Evolutionary conservation across 2,113 vertebrate genomes (phyloP).

Genomic region (Uria lomvia): DNA sequence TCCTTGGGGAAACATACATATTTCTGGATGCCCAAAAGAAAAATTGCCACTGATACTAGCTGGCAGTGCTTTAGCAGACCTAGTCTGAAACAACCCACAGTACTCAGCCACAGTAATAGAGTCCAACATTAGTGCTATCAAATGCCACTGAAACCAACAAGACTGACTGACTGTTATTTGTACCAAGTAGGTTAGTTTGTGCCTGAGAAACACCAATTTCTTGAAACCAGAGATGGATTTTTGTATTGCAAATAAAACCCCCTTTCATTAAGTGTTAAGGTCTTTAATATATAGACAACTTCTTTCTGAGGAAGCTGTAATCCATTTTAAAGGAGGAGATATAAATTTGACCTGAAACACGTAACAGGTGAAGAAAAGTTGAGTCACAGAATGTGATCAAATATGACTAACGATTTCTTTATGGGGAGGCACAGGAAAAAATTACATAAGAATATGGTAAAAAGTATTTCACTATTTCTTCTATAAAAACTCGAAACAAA

Average conservation of each 20-base stretch:
- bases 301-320: too few species aligned
- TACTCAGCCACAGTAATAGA: neutral
- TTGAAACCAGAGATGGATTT: too few species aligned
- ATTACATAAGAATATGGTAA: neutral
- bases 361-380: neutral
- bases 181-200: too few species aligned
- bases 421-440: neutral
- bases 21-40: constrained; percentile 1
- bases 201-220: too few species aligned
- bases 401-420: neutral
- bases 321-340: too few species aligned
- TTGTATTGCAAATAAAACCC: too few species aligned
- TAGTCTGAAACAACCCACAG: neutral
- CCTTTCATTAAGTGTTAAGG: too few species aligned
- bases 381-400: neutral
- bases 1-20: neutral
- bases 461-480: neutral
- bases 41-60: neutral
- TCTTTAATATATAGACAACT: too few species aligned
- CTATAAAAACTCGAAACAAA: neutral
- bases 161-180: neutral
- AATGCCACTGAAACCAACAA: neutral
- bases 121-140: neutral
- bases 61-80: neutral
- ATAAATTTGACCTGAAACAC: too few species aligned